Conservation (phyloP, 1,140 invertebrate species). For the Cotesia chilonis region DNA sequence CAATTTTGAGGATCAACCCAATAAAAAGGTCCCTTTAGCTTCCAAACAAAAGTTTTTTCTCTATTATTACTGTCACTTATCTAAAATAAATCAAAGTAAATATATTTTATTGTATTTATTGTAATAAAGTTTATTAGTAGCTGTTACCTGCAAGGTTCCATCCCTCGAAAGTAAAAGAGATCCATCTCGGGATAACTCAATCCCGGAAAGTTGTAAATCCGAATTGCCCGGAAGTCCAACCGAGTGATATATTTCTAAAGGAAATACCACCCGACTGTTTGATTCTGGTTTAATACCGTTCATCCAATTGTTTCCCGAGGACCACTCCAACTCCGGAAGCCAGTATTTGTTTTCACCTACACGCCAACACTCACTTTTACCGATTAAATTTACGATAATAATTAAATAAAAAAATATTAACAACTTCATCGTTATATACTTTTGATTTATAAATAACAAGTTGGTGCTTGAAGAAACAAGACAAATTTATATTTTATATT, state of each 20-base stretch:
- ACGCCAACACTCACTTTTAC: conserved; percentile 16
- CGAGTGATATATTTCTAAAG: conserved; percentile 51
- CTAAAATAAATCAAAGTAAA: conserved; percentile 22
- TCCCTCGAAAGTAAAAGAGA: conserved; percentile 48
- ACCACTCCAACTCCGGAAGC: conserved; percentile 58
- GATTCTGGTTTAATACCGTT: conserved; percentile 44
- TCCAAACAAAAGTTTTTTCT: conserved; percentile 46
- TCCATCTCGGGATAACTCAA: conserved; percentile 57
- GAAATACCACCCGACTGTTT: conserved; percentile 53
- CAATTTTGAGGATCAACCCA: conserved; percentile 61
- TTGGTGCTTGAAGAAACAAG: too few relatives aligned
- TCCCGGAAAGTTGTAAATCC: conserved; percentile 43
- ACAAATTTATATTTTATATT: too few relatives aligned
- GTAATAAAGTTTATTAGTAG: conserved; percentile 15
- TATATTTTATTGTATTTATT: conserved; percentile 7
- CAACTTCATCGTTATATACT: conserved; percentile 7
- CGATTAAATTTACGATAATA: background rate
- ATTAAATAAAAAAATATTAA: background rate
- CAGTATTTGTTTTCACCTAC: conserved; percentile 49
- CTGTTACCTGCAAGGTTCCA: conserved; percentile 51
- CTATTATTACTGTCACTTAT: conserved; percentile 25
- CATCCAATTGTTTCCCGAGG: conserved; percentile 53
- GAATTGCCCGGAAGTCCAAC: conserved; percentile 47
- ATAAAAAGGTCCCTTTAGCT: conserved; percentile 46
- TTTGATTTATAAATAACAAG: too few relatives aligned